These are phyloP conservation scores for Ormyrus labotus DNA, from an alignment of 2,888 invertebrate species.

Conservation along the genomic window DNA sequence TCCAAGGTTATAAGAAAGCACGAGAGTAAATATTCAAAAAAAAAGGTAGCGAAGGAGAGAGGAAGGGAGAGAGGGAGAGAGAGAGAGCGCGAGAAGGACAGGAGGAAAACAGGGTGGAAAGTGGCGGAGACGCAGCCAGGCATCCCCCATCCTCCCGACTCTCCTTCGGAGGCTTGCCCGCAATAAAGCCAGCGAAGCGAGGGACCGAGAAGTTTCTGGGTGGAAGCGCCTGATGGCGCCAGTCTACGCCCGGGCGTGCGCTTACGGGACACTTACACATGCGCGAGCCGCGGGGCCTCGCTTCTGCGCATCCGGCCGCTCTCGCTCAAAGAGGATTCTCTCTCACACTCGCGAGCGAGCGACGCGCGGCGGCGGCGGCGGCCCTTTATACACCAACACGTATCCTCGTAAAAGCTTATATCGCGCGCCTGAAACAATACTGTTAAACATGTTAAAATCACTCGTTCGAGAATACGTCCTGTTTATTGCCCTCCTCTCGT, in stretches of 20 bases:
- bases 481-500: not conserved
- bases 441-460: constrained; percentile 57
- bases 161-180: constrained; percentile 6
- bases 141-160: constrained; percentile 2
- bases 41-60: not conserved
- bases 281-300: not conserved
- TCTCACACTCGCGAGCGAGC: not conserved
- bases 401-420: constrained; percentile 56
- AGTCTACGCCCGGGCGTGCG: constrained; percentile 64
- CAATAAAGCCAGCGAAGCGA: constrained; percentile 57
- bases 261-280: constrained; percentile 19
- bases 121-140: not conserved
- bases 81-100: not conserved
- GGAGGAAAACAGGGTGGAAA: constrained; percentile 44
- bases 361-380: constrained; percentile 1
- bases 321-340: too few relatives aligned
- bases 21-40: too few relatives aligned
- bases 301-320: too few relatives aligned
- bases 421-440: constrained; percentile 56
- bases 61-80: not conserved
- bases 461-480: constrained; percentile 54
- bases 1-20: too few relatives aligned
- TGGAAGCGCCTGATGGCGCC: constrained; percentile 72
- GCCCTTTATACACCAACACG: constrained; percentile 48
- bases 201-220: constrained; percentile 64